Evolutionary conservation across 2,797 vertebrate genomes (phyloP).

Genomic region (Podargus strigoides): DNA sequence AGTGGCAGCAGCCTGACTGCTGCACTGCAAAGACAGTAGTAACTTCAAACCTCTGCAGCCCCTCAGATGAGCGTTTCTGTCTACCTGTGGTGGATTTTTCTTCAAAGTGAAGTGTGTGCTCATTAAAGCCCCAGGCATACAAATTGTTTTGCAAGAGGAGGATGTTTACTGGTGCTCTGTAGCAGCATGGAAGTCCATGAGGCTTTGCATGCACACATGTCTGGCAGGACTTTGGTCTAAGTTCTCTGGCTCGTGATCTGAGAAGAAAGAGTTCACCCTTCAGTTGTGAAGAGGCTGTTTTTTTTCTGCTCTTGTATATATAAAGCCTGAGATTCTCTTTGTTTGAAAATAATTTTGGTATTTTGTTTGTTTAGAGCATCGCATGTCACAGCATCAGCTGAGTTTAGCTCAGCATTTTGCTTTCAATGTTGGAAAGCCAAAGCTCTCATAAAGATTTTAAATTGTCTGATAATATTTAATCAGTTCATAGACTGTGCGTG

Average conservation of each 20-base stretch:
- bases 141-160: not conserved
- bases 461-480: constrained; percentile 43
- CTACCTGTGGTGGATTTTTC: not conserved
- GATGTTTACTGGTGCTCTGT: not conserved
- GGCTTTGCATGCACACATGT: not conserved
- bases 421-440: not conserved
- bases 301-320: not conserved
- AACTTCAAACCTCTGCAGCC: not conserved
- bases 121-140: not conserved
- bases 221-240: not conserved
- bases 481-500: not conserved
- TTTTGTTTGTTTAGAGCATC: not conserved
- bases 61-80: not conserved
- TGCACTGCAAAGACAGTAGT: not conserved
- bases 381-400: not conserved
- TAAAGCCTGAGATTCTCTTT: not conserved
- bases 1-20: not conserved
- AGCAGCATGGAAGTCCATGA: not conserved
- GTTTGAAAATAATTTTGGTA: not conserved
- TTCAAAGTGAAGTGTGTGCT: not conserved
- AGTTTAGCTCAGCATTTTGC: constrained; percentile 4
- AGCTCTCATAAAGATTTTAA: constrained; percentile 11
- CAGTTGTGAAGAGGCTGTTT: not conserved
- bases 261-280: not conserved
- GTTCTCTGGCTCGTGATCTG: not conserved